Conservation (phyloP, 2,888 invertebrate genomes). For the Phortica magna region DNA sequence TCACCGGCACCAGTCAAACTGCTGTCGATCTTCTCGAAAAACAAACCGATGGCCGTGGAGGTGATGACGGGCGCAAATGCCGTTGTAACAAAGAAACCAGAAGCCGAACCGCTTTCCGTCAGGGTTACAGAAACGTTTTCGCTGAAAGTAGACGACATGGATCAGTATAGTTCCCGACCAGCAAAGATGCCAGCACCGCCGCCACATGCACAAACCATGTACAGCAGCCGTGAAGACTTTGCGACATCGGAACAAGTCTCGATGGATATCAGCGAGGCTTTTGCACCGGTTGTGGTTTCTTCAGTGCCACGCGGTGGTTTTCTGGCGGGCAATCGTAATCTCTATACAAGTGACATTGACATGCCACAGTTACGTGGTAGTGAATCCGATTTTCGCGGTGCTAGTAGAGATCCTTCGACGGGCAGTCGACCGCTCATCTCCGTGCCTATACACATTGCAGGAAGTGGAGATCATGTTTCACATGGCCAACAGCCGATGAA, state of each 20-base stretch:
- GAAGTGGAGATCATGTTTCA: constrained; percentile 48
- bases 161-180: constrained; percentile 72
- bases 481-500: constrained; percentile 27
- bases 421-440: constrained; percentile 65
- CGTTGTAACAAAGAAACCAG: constrained; percentile 61
- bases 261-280: constrained; percentile 66
- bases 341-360: constrained; percentile 70
- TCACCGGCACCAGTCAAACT: constrained; percentile 58
- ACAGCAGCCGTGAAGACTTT: constrained; percentile 72
- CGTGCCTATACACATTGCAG: constrained; percentile 65
- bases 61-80: constrained; percentile 61
- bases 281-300: constrained; percentile 69
- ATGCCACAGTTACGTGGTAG: constrained; percentile 53
- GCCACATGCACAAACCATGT: constrained; percentile 61
- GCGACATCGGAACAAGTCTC: constrained; percentile 60
- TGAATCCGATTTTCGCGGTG: constrained; percentile 54
- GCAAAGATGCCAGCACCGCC: constrained; percentile 56
- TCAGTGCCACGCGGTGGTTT: constrained; percentile 59
- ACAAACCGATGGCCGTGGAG: constrained; percentile 63
- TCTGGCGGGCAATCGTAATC: constrained; percentile 68
- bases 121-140: constrained; percentile 76
- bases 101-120: constrained; percentile 67
- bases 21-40: constrained; percentile 62
- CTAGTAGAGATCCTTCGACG: constrained; percentile 60
- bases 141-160: constrained; percentile 77